A percentile compares a stretch with the other conserved stretches of the same genome.
Conservation (phyloP, 2,113 vertebrate species). For the Mormoops blainvillei region DNA sequence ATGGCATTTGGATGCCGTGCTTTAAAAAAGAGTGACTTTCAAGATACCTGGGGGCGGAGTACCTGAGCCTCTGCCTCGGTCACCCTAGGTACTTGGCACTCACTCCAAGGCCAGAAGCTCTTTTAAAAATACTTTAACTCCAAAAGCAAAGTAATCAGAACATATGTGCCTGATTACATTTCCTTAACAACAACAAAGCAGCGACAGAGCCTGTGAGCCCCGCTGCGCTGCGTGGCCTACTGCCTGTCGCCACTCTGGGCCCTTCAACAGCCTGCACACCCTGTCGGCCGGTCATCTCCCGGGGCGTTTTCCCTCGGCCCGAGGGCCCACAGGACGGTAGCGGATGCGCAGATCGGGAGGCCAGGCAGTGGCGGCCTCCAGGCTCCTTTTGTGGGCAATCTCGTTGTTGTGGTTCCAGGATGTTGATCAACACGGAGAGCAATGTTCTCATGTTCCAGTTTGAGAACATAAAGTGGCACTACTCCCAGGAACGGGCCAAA, state of each 20-base stretch:
- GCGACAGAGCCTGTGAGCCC: not conserved
- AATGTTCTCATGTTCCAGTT: conserved; percentile 84
- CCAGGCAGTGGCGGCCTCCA: not conserved
- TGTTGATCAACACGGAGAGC: conserved; percentile 84
- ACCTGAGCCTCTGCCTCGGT: not conserved
- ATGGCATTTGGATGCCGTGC: not conserved
- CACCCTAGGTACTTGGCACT: not conserved
- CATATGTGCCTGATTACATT: not conserved
- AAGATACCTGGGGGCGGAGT: not conserved
- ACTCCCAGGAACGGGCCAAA: conserved; percentile 49
- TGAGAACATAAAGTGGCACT: conserved; percentile 85
- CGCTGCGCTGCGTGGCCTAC: fast-evolving
- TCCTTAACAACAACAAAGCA: not conserved
- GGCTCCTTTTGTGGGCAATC: not conserved
- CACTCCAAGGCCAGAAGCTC: not conserved
- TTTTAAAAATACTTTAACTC: conserved; percentile 1
- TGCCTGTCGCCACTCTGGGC: fast-evolving
- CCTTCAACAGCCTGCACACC: too few species aligned
- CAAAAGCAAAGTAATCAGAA: not conserved
- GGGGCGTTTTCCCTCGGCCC: not conserved
- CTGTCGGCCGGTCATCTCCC: not conserved
- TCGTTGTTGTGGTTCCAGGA: conserved; percentile 74
- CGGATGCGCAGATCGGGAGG: not conserved
- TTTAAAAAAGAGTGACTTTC: not conserved
- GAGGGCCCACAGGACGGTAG: not conserved